These are phyloP conservation scores for Discoglossus pictus DNA, from an alignment of 2,797 vertebrate species.

Conservation along the genomic window DNA sequence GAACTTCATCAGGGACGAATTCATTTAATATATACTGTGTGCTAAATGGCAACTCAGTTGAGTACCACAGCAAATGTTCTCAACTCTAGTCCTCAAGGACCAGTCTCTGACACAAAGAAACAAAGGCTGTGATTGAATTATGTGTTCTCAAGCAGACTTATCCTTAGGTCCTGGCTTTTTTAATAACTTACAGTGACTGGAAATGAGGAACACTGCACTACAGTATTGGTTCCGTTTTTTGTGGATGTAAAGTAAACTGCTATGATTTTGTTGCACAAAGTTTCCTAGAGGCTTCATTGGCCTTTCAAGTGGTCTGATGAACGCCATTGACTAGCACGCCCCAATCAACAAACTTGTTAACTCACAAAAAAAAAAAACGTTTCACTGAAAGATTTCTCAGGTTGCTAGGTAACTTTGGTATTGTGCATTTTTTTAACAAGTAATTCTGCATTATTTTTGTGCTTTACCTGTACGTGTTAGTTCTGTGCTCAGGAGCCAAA, in stretches of 20 bases:
- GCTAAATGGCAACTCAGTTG: no score
- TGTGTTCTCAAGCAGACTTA: no score
- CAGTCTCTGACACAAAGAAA: no score
- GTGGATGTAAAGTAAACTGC: neutral
- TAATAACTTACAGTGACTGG: no score
- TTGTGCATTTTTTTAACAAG: slow-evolving; percentile 58
- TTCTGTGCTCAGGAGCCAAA: slow-evolving; percentile 71
- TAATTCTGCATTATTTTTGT: slow-evolving; percentile 67
- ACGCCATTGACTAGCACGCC: neutral
- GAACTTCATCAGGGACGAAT: no score
- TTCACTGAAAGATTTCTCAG: slow-evolving; percentile 68
- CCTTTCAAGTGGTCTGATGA: neutral
- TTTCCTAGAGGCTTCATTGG: slow-evolving; percentile 1
- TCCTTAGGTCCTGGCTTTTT: no score
- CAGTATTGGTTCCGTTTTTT: neutral
- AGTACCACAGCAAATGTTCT: no score
- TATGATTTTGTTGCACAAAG: neutral
- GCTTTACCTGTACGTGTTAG: slow-evolving; percentile 66
- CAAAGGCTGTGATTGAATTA: no score
- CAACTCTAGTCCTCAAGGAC: no score
- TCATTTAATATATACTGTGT: no score
- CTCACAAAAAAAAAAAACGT: slow-evolving; percentile 40
- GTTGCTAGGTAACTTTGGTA: slow-evolving; percentile 72
- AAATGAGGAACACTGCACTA: no score
- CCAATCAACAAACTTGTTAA: neutral